phyloP scores from a whole-genome alignment of 2,888 invertebrate species.

The Agrenia bidenticulata region DNA sequence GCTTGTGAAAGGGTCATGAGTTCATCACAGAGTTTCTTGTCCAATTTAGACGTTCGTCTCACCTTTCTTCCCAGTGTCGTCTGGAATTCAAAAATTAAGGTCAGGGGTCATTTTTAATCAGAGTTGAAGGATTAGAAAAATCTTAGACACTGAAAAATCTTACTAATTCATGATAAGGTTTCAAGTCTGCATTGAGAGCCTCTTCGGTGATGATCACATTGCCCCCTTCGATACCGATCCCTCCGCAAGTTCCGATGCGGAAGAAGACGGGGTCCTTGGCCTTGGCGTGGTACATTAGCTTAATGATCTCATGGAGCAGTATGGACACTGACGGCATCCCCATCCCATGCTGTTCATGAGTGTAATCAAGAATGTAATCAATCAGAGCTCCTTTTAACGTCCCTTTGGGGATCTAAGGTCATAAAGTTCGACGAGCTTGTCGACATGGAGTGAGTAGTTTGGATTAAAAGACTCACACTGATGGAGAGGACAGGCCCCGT shows the following conservation, averaged over 20 bases:
- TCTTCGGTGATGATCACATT: conserved; percentile 92
- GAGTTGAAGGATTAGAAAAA: too few relatives aligned
- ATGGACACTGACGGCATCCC: conserved; percentile 95
- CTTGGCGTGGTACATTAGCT: conserved; percentile 91
- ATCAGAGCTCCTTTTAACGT: too few relatives aligned
- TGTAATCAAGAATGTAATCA: too few relatives aligned
- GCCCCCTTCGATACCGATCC: conserved; percentile 87
- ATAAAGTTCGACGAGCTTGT: too few relatives aligned
- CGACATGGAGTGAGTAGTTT: too few relatives aligned
- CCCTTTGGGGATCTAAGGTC: too few relatives aligned
- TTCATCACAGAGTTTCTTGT: conserved; percentile 76
- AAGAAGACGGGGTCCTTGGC: conserved; percentile 87
- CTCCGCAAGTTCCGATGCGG: conserved; percentile 91
- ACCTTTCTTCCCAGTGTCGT: conserved; percentile 81
- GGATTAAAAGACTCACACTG: conserved; percentile 67
- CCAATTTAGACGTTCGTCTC: conserved; percentile 78
- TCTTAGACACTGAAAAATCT: conserved; percentile 55
- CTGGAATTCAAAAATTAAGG: conserved; percentile 58
- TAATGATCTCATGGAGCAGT: conserved; percentile 86
- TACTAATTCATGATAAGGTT: conserved; percentile 81
- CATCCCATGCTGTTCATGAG: conserved; percentile 82
- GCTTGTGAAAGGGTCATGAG: conserved; percentile 71
- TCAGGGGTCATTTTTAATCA: too few relatives aligned
- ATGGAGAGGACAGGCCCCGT: conserved; percentile 83
- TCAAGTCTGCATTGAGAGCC: conserved; percentile 82